Base-by-base conservation (phyloP, 2,797 vertebrate species). In the Molothrus ater region DNA sequence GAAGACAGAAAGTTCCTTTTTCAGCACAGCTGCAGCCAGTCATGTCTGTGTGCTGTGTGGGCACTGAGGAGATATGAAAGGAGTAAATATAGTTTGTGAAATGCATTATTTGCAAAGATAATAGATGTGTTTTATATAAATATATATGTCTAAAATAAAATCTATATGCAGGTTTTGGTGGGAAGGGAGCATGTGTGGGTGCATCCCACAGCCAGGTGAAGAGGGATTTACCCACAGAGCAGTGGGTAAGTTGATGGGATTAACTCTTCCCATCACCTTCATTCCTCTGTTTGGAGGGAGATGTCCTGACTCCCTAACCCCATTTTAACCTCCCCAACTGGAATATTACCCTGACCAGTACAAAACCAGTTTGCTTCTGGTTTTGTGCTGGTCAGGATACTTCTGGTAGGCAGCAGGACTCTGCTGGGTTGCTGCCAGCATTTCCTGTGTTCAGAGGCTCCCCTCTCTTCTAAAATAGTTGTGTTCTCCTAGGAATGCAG, bases 1-100 rank as follows among this genome's bases (percentile, higher is more conserved):
- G 75, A 91, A 86, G 96, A 45, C 57, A 83, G 57, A 93, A 89
- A 74, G 45, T 8, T 10, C 78, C 51, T 42, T 56, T 59, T 89
- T 12, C 6, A 7, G 42, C 4, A 1, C 81, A 91, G 69, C 81
- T 91, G 84, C 80, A 72, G 70, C 74, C 28, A 0, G 25, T 66
- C 9, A 0, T 28, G 60, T 63, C 60, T 2, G 0, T 9, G 31
- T 28, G 5, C 42, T 16, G 26, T 16, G 71, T 38, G 68, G 68
- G 56, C 68, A 70, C 40, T 1, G 61, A n/a, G 18, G 60, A 53
- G 75, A 86, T 92, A 32, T 6, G 69, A 78, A 90, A 94, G 16
- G 45, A 88, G 69, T 28, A 34, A 93, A 69, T 43, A 28, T 42
- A n/a, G 9, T 57, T 38, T 31, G 32, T 66, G 43, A 61, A 38